Evolutionary conservation across 2,888 invertebrate genomes (phyloP).

Genomic region (Neocrepidodera transversa): DNA sequence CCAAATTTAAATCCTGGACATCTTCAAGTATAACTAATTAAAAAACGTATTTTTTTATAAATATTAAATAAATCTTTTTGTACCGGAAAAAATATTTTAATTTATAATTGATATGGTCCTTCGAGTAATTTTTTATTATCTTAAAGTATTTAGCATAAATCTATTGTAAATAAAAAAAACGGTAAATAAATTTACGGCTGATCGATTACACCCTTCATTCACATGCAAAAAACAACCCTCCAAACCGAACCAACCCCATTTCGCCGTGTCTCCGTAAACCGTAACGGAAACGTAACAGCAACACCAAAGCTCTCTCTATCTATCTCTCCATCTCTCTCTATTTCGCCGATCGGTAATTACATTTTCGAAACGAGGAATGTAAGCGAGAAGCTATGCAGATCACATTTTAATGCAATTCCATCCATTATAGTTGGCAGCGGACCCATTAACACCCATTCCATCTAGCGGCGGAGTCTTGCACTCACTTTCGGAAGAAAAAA

Average conservation of each 20-base stretch:
- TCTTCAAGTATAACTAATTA: too few relatives aligned
- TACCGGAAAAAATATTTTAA: too few relatives aligned
- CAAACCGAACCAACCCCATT: background rate
- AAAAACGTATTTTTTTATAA: too few relatives aligned
- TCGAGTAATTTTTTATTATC: too few relatives aligned
- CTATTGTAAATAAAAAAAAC: too few relatives aligned
- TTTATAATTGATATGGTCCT: too few relatives aligned
- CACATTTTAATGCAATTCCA: slow-evolving; percentile 65
- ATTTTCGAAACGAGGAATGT: slow-evolving; percentile 55
- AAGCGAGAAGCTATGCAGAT: slow-evolving; percentile 61
- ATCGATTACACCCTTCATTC: slow-evolving; percentile 3
- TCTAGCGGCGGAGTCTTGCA: slow-evolving; percentile 55
- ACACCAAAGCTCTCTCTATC: slow-evolving; percentile 51
- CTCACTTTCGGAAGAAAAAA: too few relatives aligned
- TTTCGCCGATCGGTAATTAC: slow-evolving; percentile 54
- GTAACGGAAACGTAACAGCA: slow-evolving; percentile 54
- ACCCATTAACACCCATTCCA: slow-evolving; percentile 58
- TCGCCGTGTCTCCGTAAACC: slow-evolving; percentile 33
- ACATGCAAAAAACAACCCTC: slow-evolving; percentile 2
- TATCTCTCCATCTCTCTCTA: too few relatives aligned
- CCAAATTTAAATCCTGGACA: too few relatives aligned
- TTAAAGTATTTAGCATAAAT: too few relatives aligned
- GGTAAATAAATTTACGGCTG: too few relatives aligned
- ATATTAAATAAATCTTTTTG: too few relatives aligned
- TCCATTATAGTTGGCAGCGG: slow-evolving; percentile 58